Evolutionary conservation across 2,888 invertebrate species (phyloP).

Genomic region (Ormyrus nitidulus): DNA sequence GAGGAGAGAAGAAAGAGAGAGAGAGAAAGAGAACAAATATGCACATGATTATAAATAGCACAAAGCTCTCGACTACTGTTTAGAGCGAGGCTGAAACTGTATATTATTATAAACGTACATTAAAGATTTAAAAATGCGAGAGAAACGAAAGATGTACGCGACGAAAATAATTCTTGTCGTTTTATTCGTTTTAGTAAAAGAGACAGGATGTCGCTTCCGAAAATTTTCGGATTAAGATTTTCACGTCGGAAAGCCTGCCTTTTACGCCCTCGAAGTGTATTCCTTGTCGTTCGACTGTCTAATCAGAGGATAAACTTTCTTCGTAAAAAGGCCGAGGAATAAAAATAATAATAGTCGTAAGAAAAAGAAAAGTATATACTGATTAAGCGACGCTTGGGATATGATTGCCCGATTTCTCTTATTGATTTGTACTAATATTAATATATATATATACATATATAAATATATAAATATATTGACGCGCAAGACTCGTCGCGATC

Average conservation of each 20-base stretch:
- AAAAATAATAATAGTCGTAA: slow-evolving; percentile 34
- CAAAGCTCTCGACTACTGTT: slow-evolving; percentile 69
- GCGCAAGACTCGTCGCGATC: slow-evolving; percentile 40
- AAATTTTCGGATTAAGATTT: not conserved
- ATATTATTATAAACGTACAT: slow-evolving; percentile 65
- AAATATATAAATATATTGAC: slow-evolving; percentile 45
- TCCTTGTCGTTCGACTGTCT: slow-evolving; percentile 40
- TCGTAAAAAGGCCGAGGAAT: slow-evolving; percentile 4
- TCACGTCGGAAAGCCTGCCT: not conserved
- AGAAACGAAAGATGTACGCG: not conserved
- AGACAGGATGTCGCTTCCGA: slow-evolving; percentile 4
- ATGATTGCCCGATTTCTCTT: slow-evolving; percentile 42
- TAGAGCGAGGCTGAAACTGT: slow-evolving; percentile 66
- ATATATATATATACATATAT: slow-evolving; percentile 22
- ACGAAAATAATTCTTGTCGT: not conserved
- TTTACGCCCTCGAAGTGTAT: slow-evolving; percentile 26
- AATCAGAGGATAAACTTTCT: slow-evolving; percentile 14
- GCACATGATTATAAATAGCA: slow-evolving; percentile 75
- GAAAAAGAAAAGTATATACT: slow-evolving; percentile 40
- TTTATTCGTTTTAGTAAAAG: not conserved
- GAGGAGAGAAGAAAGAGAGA: slow-evolving; percentile 22
- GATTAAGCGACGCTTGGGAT: slow-evolving; percentile 43
- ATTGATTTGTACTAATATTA: slow-evolving; percentile 54
- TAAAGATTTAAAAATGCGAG: slow-evolving; percentile 41
- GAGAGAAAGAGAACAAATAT: slow-evolving; percentile 57